Conservation (phyloP, 2,797 vertebrate genomes). For the Aldrovandia affinis region DNA sequence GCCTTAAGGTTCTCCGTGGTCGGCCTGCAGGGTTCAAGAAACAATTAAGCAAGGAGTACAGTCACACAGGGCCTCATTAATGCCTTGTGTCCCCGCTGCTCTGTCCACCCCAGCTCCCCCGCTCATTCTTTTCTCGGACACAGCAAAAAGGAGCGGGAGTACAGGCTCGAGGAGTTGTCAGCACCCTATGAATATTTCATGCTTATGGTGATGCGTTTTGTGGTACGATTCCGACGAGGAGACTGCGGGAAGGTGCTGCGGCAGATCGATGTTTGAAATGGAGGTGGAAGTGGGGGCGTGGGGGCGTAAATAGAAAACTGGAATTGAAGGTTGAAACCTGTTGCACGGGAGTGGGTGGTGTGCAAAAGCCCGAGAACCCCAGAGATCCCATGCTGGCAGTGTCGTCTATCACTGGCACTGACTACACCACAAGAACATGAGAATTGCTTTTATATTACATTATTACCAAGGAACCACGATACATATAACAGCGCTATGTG, state of each 20-base stretch:
- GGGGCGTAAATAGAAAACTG: not conserved
- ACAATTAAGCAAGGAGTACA: not conserved
- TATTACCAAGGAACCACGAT: not conserved
- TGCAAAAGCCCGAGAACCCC: not conserved
- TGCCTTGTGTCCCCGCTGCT: not conserved
- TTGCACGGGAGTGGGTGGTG: not conserved
- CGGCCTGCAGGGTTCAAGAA: not conserved
- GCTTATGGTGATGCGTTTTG: not conserved
- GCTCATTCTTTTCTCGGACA: not conserved
- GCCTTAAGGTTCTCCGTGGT: not conserved
- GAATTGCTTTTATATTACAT: slow-evolving; percentile 17
- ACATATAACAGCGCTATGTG: not conserved
- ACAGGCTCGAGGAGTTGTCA: not conserved
- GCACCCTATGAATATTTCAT: slow-evolving; percentile 31
- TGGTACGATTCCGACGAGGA: not conserved
- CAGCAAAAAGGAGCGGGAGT: not conserved
- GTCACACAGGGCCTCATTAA: not conserved
- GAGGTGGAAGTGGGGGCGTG: not conserved
- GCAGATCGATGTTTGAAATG: not conserved
- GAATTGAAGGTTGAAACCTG: not conserved
- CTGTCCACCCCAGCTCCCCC: not conserved
- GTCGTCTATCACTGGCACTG: slow-evolving; percentile 4
- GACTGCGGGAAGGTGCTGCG: not conserved
- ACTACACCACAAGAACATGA: slow-evolving; percentile 1
- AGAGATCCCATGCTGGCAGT: not conserved